Percentiles rank a stretch among this genome's conserved stretches.
These are phyloP conservation scores for Neomonachus schauinslandi DNA, from an alignment of 2,113 vertebrate species.

Conservation along the genomic window DNA sequence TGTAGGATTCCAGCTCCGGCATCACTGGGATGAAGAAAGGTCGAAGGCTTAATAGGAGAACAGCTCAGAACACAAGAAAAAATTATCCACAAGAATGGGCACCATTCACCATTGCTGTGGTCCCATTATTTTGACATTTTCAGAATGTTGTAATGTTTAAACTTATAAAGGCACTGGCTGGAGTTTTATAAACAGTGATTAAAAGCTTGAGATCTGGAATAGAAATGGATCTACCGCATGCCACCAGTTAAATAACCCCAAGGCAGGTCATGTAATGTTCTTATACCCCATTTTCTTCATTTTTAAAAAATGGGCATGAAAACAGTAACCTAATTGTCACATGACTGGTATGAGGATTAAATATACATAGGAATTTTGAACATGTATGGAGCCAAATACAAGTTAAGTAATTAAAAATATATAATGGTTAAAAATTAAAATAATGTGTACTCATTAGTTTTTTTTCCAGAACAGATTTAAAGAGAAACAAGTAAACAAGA, in stretches of 20 bases:
- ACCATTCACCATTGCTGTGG: not conserved
- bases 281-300: not conserved
- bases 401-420: not conserved
- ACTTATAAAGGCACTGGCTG: not conserved
- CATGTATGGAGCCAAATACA: not conserved
- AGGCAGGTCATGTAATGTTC: not conserved
- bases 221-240: not conserved
- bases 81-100: not conserved
- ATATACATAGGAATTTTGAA: not conserved
- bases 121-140: not conserved
- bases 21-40: not conserved
- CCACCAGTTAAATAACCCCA: not conserved
- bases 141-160: not conserved
- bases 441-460: not conserved
- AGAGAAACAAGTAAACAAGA: not conserved
- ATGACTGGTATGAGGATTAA: not conserved
- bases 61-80: not conserved
- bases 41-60: conserved; percentile 62
- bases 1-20: conserved; percentile 53
- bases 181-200: conserved; percentile 1
- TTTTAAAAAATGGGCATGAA: not conserved
- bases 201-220: not conserved
- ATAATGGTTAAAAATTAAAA: not conserved
- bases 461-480: not conserved
- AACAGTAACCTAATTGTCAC: not conserved